Conservation (phyloP, 1,140 invertebrate genomes). For the Laupala kohalensis region DNA sequence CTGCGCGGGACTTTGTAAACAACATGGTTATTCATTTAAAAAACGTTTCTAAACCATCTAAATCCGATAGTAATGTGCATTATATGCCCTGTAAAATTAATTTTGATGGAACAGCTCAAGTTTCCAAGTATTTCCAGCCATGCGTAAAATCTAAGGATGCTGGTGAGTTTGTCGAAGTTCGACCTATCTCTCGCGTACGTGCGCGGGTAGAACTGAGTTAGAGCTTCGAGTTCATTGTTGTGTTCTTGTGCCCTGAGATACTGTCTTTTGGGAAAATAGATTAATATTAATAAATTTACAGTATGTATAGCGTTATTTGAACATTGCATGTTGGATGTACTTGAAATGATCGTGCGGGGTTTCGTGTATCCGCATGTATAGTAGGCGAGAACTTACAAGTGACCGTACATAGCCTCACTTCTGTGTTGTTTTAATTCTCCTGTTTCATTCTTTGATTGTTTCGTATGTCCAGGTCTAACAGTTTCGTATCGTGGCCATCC, state of each 20-base stretch:
- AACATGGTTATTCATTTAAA: constrained; percentile 2
- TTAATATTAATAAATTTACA: too few relatives aligned
- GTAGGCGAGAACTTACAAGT: too few relatives aligned
- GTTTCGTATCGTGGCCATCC: constrained; percentile 52
- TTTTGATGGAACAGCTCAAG: constrained; percentile 50
- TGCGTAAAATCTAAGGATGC: constrained; percentile 36
- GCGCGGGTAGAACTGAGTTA: too few relatives aligned
- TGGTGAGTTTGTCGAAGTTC: constrained; percentile 10
- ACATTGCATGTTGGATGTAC: neutral
- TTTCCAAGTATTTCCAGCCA: constrained; percentile 52
- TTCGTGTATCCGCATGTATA: neutral
- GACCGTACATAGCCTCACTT: neutral
- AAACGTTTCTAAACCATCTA: neutral
- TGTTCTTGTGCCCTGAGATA: too few relatives aligned
- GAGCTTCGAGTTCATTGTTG: neutral
- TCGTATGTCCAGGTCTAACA: constrained; percentile 29
- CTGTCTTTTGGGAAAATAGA: too few relatives aligned
- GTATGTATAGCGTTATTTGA: too few relatives aligned
- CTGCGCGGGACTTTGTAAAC: neutral
- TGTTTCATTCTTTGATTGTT: neutral
- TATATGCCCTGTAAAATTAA: constrained; percentile 62
- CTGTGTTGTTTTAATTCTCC: too few relatives aligned
- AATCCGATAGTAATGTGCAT: constrained; percentile 29
- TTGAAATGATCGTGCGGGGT: neutral
- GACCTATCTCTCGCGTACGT: neutral